Conservation (phyloP, 1,140 invertebrate species). For the Wiebesia pumilae region DNA sequence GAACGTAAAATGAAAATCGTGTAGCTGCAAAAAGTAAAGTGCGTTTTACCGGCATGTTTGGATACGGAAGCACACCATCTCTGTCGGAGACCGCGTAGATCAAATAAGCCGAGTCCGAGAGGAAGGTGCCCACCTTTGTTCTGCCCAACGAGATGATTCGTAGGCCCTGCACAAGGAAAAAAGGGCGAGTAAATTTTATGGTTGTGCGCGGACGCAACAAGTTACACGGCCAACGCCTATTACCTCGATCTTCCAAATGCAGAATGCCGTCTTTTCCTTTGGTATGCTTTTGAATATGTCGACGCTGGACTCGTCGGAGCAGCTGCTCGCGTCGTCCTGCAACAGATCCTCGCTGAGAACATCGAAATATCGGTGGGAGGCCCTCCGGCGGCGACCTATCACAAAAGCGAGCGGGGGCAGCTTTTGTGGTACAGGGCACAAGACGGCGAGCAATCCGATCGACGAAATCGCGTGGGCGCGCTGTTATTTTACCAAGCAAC, state of each 20-base stretch:
- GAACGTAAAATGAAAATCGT: not conserved
- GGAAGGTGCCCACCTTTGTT: conserved; percentile 89
- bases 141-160: conserved; percentile 82
- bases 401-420: too few species aligned
- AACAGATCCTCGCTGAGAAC: conserved; percentile 7
- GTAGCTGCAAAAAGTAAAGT: not conserved
- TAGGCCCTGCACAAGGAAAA: conserved; percentile 79
- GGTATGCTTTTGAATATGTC: conserved; percentile 84
- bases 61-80: conserved; percentile 69
- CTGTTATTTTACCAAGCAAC: too few species aligned
- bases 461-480: not conserved
- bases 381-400: too few species aligned
- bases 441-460: not conserved
- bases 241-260: conserved; percentile 89
- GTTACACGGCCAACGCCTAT: conserved; percentile 17
- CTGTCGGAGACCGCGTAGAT: conserved; percentile 85
- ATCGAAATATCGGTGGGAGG: too few species aligned
- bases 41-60: conserved; percentile 68
- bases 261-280: conserved; percentile 83
- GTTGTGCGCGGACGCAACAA: not conserved
- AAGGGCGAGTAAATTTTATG: not conserved
- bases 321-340: conserved; percentile 69
- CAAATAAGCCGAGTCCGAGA: conserved; percentile 90
- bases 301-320: conserved; percentile 69
- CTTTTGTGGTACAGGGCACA: not conserved